These are phyloP conservation scores for Saguinus midas DNA, from an alignment of 2,113 vertebrate genomes.

Conservation along the genomic window DNA sequence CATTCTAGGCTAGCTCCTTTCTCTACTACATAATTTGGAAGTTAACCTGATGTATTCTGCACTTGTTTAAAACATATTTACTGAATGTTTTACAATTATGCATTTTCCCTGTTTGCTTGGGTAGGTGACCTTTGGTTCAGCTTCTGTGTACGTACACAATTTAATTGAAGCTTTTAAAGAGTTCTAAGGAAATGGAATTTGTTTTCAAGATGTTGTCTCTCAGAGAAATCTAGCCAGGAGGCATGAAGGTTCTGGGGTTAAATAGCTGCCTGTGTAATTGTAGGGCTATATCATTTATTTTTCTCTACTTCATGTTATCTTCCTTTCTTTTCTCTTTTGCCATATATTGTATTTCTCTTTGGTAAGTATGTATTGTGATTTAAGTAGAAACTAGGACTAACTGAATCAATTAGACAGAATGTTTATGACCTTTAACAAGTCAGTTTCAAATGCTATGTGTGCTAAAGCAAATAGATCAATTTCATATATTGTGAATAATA, in stretches of 20 bases:
- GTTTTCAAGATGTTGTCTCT: constrained; percentile 54
- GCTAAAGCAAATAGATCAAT: background rate
- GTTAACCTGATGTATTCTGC: constrained; percentile 46
- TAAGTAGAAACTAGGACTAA: background rate
- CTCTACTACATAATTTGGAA: constrained; percentile 27
- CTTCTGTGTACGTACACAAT: constrained; percentile 60
- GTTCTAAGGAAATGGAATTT: constrained; percentile 61
- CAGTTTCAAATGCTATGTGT: background rate
- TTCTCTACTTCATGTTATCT: constrained; percentile 29
- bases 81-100: constrained; percentile 69
- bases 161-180: constrained; percentile 66
- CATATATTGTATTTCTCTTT: background rate
- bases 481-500: constrained; percentile 17
- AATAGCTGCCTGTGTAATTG: constrained; percentile 35
- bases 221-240: constrained; percentile 47
- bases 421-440: background rate
- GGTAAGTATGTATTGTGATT: background rate
- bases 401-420: background rate
- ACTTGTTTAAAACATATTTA: constrained; percentile 58
- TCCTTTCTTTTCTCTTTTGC: background rate
- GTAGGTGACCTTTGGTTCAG: constrained; percentile 70
- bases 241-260: constrained; percentile 49
- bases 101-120: constrained; percentile 60
- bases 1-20: background rate
- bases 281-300: constrained; percentile 30